A percentile compares a stretch with the other conserved stretches of the same genome.
These are phyloP conservation scores for Loxodonta africana DNA, from an alignment of 2,113 vertebrate species.

Conservation along the genomic window DNA sequence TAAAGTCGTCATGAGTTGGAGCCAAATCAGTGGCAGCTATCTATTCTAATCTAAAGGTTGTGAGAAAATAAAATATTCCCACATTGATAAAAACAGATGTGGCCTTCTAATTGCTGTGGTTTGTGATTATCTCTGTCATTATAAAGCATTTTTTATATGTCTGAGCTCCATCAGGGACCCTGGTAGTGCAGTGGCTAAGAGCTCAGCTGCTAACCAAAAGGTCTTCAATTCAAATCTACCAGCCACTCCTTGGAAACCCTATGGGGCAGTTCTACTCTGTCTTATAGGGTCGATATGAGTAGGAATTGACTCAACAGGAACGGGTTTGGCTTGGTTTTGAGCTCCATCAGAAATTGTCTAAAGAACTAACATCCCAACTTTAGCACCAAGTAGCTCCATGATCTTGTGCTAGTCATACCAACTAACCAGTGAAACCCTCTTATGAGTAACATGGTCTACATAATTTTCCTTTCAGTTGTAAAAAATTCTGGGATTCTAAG, in stretches of 20 bases:
- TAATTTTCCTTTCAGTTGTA: neutral
- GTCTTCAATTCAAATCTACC: too few species aligned
- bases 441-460: neutral
- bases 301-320: too few species aligned
- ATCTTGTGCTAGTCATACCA: neutral
- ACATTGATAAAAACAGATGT: neutral
- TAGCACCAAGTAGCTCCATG: neutral
- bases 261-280: too few species aligned
- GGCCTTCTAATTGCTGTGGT: neutral
- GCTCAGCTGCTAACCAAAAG: too few species aligned
- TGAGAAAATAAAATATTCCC: conserved; percentile 1
- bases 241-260: too few species aligned
- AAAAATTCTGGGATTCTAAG: conserved; percentile 42
- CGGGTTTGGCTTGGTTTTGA: neutral
- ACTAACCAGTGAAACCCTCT: neutral
- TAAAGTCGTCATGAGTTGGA: neutral
- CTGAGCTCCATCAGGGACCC: neutral
- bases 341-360: neutral
- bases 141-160: neutral
- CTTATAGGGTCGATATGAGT: too few species aligned
- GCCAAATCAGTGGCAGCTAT: too few species aligned
- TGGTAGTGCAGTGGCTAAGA: too few species aligned
- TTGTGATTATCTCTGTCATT: neutral
- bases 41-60: neutral
- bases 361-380: neutral